Evolutionary conservation across 1,140 invertebrate species (phyloP).

Genomic region (Hestina assimilis): DNA sequence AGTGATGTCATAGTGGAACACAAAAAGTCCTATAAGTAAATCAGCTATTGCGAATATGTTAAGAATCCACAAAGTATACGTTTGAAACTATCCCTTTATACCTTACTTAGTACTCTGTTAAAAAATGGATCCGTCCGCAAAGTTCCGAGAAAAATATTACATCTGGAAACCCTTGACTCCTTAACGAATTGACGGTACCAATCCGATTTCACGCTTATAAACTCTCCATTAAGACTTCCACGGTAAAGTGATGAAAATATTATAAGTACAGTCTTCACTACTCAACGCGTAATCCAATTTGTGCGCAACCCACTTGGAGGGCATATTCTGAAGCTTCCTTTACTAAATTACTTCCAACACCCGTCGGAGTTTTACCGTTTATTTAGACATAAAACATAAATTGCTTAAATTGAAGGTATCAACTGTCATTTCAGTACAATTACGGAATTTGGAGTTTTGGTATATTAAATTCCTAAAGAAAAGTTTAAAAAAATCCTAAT

Average conservation of each 20-base stretch:
- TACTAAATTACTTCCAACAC: slow-evolving; percentile 52
- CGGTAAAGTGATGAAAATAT: slow-evolving; percentile 65
- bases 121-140: too few relatives aligned
- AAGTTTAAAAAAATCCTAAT: too few relatives aligned
- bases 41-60: too few relatives aligned
- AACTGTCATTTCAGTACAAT: slow-evolving; percentile 12
- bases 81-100: too few relatives aligned
- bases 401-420: slow-evolving; percentile 8
- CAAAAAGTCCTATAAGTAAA: too few relatives aligned
- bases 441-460: neutral
- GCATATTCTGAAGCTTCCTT: slow-evolving; percentile 59
- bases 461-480: neutral
- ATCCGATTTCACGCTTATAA: slow-evolving; percentile 42
- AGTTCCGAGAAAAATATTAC: too few relatives aligned
- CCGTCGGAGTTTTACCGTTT: slow-evolving; percentile 24
- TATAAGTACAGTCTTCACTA: slow-evolving; percentile 40
- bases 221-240: slow-evolving; percentile 38
- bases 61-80: too few relatives aligned
- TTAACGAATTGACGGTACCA: neutral
- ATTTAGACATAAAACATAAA: slow-evolving; percentile 26
- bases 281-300: slow-evolving; percentile 72
- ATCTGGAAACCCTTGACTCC: too few relatives aligned
- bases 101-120: too few relatives aligned
- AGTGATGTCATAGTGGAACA: too few relatives aligned
- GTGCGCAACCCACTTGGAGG: slow-evolving; percentile 36